Conservation (phyloP, 2,113 vertebrate species). For the Romanogobio albipinnatus region DNA sequence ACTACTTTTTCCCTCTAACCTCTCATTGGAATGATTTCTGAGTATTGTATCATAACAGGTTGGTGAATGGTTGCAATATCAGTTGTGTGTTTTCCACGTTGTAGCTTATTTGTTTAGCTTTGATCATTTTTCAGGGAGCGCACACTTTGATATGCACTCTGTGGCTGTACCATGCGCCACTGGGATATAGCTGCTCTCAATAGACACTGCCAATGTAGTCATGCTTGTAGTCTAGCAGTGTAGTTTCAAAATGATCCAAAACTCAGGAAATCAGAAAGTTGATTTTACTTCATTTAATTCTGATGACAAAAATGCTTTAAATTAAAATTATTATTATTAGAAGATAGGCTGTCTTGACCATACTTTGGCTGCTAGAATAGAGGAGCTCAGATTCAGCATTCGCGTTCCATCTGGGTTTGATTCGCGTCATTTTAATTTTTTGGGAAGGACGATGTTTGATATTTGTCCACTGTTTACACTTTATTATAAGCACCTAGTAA, state of each 20-base stretch:
- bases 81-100: slow-evolving; percentile 46
- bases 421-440: slow-evolving; percentile 63
- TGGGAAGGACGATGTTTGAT: slow-evolving; percentile 53
- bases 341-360: slow-evolving; percentile 20
- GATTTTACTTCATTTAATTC: slow-evolving; percentile 37
- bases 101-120: slow-evolving; percentile 42
- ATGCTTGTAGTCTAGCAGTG: neutral
- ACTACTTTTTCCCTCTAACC: slow-evolving; percentile 33
- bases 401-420: slow-evolving; percentile 30
- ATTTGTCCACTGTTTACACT: slow-evolving; percentile 34
- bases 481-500: slow-evolving; percentile 17
- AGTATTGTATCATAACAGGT: slow-evolving; percentile 30
- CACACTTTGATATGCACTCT: slow-evolving; percentile 42
- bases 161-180: slow-evolving; percentile 33
- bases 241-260: slow-evolving; percentile 35
- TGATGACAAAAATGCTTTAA: slow-evolving; percentile 17
- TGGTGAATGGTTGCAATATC: slow-evolving; percentile 56
- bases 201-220: neutral
- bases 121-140: slow-evolving; percentile 48
- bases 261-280: slow-evolving; percentile 48
- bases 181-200: slow-evolving; percentile 24
- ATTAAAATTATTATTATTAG: neutral
- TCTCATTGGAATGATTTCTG: slow-evolving; percentile 24
- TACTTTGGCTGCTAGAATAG: slow-evolving; percentile 15
- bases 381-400: neutral